These are phyloP conservation scores for Silurus aristotelis DNA, from an alignment of 2,797 vertebrate species.

Conservation along the genomic window DNA sequence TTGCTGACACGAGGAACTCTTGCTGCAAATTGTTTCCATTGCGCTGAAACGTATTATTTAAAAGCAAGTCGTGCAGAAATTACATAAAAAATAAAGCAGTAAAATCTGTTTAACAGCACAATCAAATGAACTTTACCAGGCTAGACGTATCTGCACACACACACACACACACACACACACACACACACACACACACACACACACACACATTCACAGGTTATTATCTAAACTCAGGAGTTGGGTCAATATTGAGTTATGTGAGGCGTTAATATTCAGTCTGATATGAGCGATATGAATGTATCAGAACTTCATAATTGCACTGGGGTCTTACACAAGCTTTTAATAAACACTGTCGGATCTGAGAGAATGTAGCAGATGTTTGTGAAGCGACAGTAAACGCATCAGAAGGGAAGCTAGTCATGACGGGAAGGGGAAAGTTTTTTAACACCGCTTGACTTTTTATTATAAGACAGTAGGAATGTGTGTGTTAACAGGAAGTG, in stretches of 20 bases:
- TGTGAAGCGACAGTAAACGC: not conserved
- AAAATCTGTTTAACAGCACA: not conserved
- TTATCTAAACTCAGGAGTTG: constrained; percentile 8
- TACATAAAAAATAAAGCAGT: not conserved
- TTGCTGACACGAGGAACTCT: constrained; percentile 18
- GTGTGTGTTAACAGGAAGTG: constrained; percentile 1
- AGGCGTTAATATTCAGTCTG: constrained; percentile 1
- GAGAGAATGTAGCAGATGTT: not conserved
- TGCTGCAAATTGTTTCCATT: not conserved
- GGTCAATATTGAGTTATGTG: constrained; percentile 28
- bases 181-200: not conserved
- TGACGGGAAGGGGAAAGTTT: not conserved
- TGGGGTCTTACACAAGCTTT: not conserved
- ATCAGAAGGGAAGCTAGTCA: constrained; percentile 5
- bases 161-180: not conserved
- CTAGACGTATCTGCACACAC: not conserved
- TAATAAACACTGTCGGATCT: not conserved
- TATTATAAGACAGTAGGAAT: not conserved
- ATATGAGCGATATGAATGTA: not conserved
- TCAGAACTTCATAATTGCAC: not conserved
- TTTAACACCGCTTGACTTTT: not conserved
- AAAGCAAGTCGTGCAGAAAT: constrained; percentile 1
- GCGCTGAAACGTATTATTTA: not conserved
- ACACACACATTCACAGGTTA: constrained; percentile 13
- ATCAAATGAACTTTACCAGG: not conserved